Evolutionary conservation across 2,797 vertebrate genomes (phyloP).

Genomic region (Gymnoscopelus braueri): DNA sequence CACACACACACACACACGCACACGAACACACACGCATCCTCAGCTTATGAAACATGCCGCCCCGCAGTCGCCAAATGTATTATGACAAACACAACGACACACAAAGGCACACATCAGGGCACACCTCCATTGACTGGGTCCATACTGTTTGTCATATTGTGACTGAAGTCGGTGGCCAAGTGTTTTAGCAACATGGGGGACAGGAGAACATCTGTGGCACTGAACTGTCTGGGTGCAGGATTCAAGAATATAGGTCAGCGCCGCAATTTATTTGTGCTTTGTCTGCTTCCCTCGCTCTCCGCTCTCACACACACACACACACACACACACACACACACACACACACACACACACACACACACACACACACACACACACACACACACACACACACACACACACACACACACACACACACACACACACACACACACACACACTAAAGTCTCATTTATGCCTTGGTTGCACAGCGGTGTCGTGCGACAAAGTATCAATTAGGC

Average conservation of each 20-base stretch:
- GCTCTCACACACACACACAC: constrained; percentile 10
- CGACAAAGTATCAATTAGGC: too few species aligned
- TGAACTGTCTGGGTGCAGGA: constrained; percentile 67
- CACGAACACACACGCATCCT: not conserved
- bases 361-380: constrained; percentile 6
- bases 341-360: constrained; percentile 22
- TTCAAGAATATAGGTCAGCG: constrained; percentile 80
- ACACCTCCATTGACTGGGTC: constrained; percentile 24
- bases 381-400: constrained; percentile 13
- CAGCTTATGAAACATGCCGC: not conserved
- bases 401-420: constrained; percentile 21
- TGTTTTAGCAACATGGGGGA: constrained; percentile 61
- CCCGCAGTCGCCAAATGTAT: too few species aligned
- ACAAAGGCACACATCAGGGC: constrained; percentile 6
- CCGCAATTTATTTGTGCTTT: constrained; percentile 68
- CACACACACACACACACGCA: not conserved
- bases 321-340: constrained; percentile 12
- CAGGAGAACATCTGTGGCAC: constrained; percentile 71
- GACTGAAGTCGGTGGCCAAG: constrained; percentile 53
- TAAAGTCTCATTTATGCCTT: not conserved
- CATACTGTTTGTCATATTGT: constrained; percentile 26
- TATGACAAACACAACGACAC: not conserved
- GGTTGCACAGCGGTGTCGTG: too few species aligned
- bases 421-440: constrained; percentile 30
- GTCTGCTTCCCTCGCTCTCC: constrained; percentile 17